Evolutionary conservation across 2,113 vertebrate species (phyloP), one percentile per base, ranked within the genome.

Genomic region (Semicossyphus pulcher): DNA sequence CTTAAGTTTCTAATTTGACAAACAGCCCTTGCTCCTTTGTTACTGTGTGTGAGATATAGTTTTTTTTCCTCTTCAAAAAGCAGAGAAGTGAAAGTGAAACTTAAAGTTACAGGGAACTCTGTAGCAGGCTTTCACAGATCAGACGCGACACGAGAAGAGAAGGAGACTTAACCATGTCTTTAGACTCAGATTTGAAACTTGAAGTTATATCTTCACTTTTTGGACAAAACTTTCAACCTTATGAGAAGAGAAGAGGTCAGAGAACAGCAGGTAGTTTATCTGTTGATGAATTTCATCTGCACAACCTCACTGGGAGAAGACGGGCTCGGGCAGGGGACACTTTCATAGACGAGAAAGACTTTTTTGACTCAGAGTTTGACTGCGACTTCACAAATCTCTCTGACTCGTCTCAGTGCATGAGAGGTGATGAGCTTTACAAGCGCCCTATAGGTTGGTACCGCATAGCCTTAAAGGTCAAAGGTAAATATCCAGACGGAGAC

Each of bases 401-500:
- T 6, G 41, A 69, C 16, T 21, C 16, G 0, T 3, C 39, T 42
- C 4, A 7, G 20, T 73, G 49, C 9, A 14, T 0, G 21, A 74
- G 78, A 69, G 77, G 63, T 5, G 23, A 23, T 10, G 63, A 74
- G n/a, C 21, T 4, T 3, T 68, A 68, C 15, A 10, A 31, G 36
- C 51, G 69, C 0, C 69, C 62, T 12, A 41, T 54, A 10, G 69
- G 68, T 4, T 79, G 68, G 76, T 72, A 79, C 39, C 54, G 47
- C 39, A 79, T 79, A 4, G 76, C 25, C 16, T 32, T 79, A 15
- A 79, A 54, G 15, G 69, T 72, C 20, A 51, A 36, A 37, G 78
- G 57, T 2, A 69, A 37, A 63, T 74, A 80, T 37, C 58, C 51
- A 23, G 57, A 45, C 8, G 77, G 77, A 57, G 64, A 80, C 36